Evolutionary conservation across 2,113 vertebrate genomes (phyloP).

Genomic region (Sporophila hypoxantha): DNA sequence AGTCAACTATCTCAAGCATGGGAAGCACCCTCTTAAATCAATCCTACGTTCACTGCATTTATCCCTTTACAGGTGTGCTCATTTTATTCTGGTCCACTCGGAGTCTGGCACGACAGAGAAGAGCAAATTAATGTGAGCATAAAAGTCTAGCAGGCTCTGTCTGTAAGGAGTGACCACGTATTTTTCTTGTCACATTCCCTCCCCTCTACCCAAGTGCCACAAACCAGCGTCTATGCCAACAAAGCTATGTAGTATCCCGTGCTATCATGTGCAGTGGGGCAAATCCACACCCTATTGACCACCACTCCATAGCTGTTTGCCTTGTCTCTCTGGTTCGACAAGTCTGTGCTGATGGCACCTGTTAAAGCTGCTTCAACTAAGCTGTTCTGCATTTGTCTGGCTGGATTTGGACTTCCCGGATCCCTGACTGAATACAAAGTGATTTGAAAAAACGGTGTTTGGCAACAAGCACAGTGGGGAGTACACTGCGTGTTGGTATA

Average conservation of each 20-base stretch:
- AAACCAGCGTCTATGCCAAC: not conserved
- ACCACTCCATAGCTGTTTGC: slow-evolving; percentile 44
- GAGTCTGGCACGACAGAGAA: not conserved
- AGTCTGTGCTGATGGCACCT: slow-evolving; percentile 67
- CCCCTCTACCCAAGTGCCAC: not conserved
- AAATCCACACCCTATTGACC: slow-evolving; percentile 50
- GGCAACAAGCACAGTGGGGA: slow-evolving; percentile 72
- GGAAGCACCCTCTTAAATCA: slow-evolving; percentile 25
- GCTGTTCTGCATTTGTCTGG: slow-evolving; percentile 74
- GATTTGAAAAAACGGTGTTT: slow-evolving; percentile 71
- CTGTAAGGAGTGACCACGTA: not conserved
- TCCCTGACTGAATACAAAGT: slow-evolving; percentile 70
- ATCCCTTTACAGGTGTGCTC: not conserved
- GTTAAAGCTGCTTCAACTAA: slow-evolving; percentile 75
- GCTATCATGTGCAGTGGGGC: slow-evolving; percentile 9
- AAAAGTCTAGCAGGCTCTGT: not conserved
- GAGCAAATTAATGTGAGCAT: not conserved
- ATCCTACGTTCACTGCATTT: not conserved
- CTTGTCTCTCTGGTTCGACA: slow-evolving; percentile 60
- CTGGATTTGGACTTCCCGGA: slow-evolving; percentile 72
- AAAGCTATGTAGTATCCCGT: not conserved
- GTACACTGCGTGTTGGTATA: slow-evolving; percentile 64
- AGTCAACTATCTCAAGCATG: slow-evolving; percentile 11
- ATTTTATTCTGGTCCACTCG: not conserved
- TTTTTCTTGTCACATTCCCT: not conserved